Evolutionary conservation across 2,113 vertebrate genomes (phyloP).

Genomic region (Tauraco erythrolophus): DNA sequence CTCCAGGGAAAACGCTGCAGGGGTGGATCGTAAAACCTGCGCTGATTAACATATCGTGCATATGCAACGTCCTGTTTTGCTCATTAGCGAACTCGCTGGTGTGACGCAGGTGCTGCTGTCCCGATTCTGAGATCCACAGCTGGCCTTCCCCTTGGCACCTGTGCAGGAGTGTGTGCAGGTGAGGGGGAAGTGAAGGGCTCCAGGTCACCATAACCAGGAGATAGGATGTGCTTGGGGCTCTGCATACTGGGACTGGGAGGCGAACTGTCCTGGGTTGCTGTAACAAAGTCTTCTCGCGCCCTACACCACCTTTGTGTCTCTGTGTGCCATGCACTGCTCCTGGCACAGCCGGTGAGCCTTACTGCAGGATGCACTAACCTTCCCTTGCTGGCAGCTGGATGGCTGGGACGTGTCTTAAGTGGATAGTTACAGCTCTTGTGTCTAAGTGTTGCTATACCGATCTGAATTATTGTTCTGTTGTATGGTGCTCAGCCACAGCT

Average conservation of each 20-base stretch:
- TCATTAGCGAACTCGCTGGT: fast-evolving
- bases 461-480: neutral
- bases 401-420: neutral
- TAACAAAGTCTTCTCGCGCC: neutral
- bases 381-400: neutral
- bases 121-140: fast-evolving
- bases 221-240: too few relatives aligned
- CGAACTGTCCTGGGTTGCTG: fast-evolving
- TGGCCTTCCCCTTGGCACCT: fast-evolving
- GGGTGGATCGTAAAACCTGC: neutral
- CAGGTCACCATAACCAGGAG: fast-evolving
- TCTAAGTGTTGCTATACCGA: neutral
- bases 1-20: neutral
- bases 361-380: neutral
- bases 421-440: neutral
- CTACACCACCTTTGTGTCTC: neutral
- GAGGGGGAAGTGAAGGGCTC: fast-evolving
- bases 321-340: neutral
- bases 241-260: fast-evolving
- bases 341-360: too few relatives aligned
- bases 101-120: neutral
- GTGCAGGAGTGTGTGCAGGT: neutral
- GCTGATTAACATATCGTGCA: neutral
- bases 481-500: neutral
- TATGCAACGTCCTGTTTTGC: neutral